Evolutionary conservation across 2,113 vertebrate species (phyloP), one percentile per base, ranked within the genome.

Genomic region (Rattus norvegicus): DNA sequence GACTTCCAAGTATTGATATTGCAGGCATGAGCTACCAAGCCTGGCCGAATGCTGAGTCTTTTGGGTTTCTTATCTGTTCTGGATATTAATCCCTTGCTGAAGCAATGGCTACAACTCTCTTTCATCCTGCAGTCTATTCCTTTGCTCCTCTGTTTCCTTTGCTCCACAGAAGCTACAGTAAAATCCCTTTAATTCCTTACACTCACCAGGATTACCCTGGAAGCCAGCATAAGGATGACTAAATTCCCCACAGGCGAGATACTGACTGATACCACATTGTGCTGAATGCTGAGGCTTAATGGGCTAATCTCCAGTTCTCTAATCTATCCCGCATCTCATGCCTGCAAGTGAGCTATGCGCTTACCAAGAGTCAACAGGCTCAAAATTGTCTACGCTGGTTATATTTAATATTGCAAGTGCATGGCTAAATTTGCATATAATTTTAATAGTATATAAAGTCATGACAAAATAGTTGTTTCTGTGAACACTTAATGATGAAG

Each of bases 341-440:
- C 52, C 47, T 75, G 43, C 70, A 85, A 52, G 22, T 54, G 65
- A 92, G n/a, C 30, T 80, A 7, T 65, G 20, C 39, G 26, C 43
- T 94, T 59, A 85, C 63, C 52, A 86, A 67, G 9, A 70, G n/a
- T 79, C 49, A 91, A 47, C 36, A n/a, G 28, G 43, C 14, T 97
- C 88, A 70, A 95, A 94, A 92, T 5, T 14, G 0, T 19, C 88
- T 77, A 43, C 81, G 54, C 17, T 39, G 43, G 30, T 28, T 59
- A 4, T 83, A 89, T 39, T 59, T 77, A 77, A 59, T 72, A 95
- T 22, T 92, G 43, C 17, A 89, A 88, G 77, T 76, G 49, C 20
- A 89, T 59, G 24, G 36, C 22, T 20, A 94, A 75, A 89, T 65
- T 85, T 59, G 94, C 43, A 95, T 73, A 49, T 72, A 59, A 91